Evolutionary conservation across 2,797 vertebrate species (phyloP), one percentile per base, ranked within the genome.

Genomic region (Microctenopoma steveboyesi): DNA sequence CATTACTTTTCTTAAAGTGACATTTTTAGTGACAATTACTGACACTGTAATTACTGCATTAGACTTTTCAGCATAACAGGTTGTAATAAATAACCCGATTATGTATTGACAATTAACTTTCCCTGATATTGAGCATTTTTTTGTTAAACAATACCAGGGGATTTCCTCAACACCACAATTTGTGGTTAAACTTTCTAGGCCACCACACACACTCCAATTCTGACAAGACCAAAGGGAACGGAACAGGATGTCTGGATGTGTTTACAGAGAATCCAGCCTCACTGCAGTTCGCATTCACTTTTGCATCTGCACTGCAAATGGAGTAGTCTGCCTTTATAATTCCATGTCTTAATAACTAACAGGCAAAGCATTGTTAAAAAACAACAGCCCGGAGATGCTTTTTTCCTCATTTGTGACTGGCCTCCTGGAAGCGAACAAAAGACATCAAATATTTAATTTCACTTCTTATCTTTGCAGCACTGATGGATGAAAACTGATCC

Each of bases 401-500:
- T 33, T 52, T 15, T 50, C 27, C 35, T 61, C 42, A 51, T 60
- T 56, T 76, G 28, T 66, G 51, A 75, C 53, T 58, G 25, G 30
- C 52, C 42, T 72, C 66, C 35, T 45, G 14, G 69, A 73, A 74
- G 62, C 37, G 52, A 81, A 60, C 25, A 59, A 62, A 57, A 55
- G 18, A 84, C 69, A 79, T 82, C 53, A 72, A 71, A 78, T 86
- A 76, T 88, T 76, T 72, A 49, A 88, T 83, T 83, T 71, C 59
- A 48, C 64, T 28, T 90, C 70, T 82, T 83, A 68, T 91, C 78
- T 76, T 55, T 70, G 73, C 69, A 46, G 72, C 46, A 22, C 66
- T 81, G 84, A 81, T 76, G 77, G 84, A 86, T 85, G 83, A 74
- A 83, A 86, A 74, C 63, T 74, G 88, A 90, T 90, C 86, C 81